These are phyloP conservation scores for Galaxea fascicularis DNA, from an alignment of 92 coral and sea anemone genomes.

Conservation along the genomic window DNA sequence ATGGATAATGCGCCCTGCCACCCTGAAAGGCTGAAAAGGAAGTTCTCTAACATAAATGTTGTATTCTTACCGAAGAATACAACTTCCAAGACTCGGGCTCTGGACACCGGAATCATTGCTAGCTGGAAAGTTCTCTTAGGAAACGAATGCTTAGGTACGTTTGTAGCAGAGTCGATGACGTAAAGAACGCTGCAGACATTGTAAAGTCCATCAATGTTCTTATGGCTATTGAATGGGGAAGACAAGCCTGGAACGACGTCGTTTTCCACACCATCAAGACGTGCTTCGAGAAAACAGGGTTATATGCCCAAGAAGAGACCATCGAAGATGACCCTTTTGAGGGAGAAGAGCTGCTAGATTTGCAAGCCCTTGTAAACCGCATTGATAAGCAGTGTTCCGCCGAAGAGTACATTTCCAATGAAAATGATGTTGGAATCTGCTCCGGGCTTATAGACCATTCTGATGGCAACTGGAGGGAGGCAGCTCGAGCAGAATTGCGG, in stretches of 20 bases:
- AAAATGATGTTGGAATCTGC: constrained; percentile 46
- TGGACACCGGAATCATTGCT: constrained; percentile 45
- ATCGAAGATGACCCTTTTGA: constrained; percentile 49
- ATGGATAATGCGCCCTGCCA: constrained; percentile 48
- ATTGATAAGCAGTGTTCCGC: constrained; percentile 32
- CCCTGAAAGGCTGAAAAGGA: constrained; percentile 27
- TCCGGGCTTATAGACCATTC: constrained; percentile 47
- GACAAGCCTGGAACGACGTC: constrained; percentile 62
- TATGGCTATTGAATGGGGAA: constrained; percentile 69
- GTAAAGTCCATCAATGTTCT: no score
- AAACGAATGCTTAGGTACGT: no score
- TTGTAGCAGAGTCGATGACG: no score
- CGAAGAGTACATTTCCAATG: constrained; percentile 43
- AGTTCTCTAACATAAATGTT: constrained; percentile 54
- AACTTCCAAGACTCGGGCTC: no score
- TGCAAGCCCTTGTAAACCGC: constrained; percentile 36
- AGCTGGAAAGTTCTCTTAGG: constrained; percentile 61
- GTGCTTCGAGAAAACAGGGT: constrained; percentile 48
- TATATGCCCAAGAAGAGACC: constrained; percentile 32
- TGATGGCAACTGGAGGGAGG: constrained; percentile 47
- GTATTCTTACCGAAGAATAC: constrained; percentile 41
- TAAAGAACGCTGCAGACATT: no score
- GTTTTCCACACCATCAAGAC: constrained; percentile 32
- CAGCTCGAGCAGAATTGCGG: neutral
- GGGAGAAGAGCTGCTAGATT: no score